Percentiles rank a stretch among this genome's conserved stretches.
Evolutionary conservation across 2,797 vertebrate genomes (phyloP).

Genomic region (Merluccius polli): DNA sequence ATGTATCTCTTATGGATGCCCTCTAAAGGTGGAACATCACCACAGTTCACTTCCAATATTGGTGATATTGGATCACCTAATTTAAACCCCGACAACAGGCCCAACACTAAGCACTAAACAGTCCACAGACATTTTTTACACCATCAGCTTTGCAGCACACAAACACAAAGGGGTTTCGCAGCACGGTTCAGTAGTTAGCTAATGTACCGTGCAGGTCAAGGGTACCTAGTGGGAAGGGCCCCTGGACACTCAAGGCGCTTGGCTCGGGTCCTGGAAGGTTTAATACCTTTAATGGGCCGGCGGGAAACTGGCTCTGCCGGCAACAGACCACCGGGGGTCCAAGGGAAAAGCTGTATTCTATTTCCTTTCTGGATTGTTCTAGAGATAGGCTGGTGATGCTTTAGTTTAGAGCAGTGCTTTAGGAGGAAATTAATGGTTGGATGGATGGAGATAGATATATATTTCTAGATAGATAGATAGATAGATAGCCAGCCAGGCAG

Average conservation of each 20-base stretch:
- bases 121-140: too few relatives aligned
- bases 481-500: background rate
- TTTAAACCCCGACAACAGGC: too few relatives aligned
- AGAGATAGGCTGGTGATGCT: background rate
- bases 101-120: too few relatives aligned
- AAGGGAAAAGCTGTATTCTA: background rate
- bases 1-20: background rate
- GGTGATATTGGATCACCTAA: background rate
- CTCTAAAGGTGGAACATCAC: background rate
- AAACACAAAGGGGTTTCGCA: too few relatives aligned
- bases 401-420: background rate
- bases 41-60: background rate
- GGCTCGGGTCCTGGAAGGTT: slow-evolving; percentile 57
- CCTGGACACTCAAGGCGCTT: slow-evolving; percentile 45
- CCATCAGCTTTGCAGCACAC: too few relatives aligned
- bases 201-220: slow-evolving; percentile 28
- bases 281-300: slow-evolving; percentile 69
- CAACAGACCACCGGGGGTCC: background rate
- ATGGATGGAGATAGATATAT: background rate
- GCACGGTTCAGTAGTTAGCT: background rate
- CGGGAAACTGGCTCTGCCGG: slow-evolving; percentile 32
- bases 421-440: background rate
- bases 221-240: slow-evolving; percentile 43
- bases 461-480: too few relatives aligned
- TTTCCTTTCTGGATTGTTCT: background rate